Base-by-base conservation (phyloP, 2,888 invertebrate species). In the Lymantria monacha region DNA sequence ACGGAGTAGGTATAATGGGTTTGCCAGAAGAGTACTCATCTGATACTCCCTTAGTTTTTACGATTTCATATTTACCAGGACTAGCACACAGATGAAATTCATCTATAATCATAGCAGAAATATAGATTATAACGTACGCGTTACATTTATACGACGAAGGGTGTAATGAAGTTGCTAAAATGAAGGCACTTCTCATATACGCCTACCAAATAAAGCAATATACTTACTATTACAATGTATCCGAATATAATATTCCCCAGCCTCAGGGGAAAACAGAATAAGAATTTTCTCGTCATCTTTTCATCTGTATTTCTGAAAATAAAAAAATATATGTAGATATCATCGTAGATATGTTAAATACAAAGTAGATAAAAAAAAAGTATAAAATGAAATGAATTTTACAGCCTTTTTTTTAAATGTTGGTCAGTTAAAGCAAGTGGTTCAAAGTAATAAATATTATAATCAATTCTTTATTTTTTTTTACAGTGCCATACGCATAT, bases 271-370 rank as follows among this genome's bases (percentile, higher is more conserved):
- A 91, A 91, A 68, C 90, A 91, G 63, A 87, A 89, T 31, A 91
- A 73, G 71, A 91, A 90, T 70, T 91, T 91, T 67, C 90, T 82
- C 58, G 85, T 89, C 90, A 91, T 91, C 70, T 84, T 77, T 45
- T 72, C 84, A 85, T 85, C 61, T 75, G 76, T 61, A 59, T 57
- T 60, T 65, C 86, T 88, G 81, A 44, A 88, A 86, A 56, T 66
- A 61, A 55, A 49, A 59, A 52, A 55, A 43, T 37, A 22, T 5
- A 33, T 33, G 33, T 33, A 33, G 22, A 22, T 22, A 22, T 22
- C 2, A 3, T 22, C 22, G 22, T 22, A 5, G 5, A 22, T 22
- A 22, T 5, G 5, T 22, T 22, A 7, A 33, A 33, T 30, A 9
- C 30, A 1, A 33, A 1, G 3, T 33, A 10, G 7, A 33, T 10